phyloP scores from a whole-genome alignment of 2,113 vertebrate genomes.

The Amia ocellicauda region DNA sequence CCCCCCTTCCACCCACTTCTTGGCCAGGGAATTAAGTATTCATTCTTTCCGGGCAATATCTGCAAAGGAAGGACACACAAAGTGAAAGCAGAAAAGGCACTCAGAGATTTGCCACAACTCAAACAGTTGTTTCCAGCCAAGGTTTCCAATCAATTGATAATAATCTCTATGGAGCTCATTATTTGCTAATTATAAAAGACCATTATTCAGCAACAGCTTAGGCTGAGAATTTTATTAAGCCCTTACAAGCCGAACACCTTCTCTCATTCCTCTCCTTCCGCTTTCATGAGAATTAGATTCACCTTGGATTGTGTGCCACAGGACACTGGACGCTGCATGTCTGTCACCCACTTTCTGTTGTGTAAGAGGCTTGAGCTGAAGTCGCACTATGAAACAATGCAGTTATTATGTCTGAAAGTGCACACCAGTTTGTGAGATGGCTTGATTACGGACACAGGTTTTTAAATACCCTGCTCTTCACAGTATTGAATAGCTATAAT shows the following conservation, averaged over 20 bases:
- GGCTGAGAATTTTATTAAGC: constrained; percentile 9
- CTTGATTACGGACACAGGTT: too few relatives aligned
- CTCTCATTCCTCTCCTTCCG: not conserved
- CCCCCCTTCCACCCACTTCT: too few relatives aligned
- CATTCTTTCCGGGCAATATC: too few relatives aligned
- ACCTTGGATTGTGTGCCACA: constrained; percentile 4
- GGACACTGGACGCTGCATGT: constrained; percentile 3
- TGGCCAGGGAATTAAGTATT: too few relatives aligned
- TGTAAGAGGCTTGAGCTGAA: too few relatives aligned
- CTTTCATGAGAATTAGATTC: constrained; percentile 5
- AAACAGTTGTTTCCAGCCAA: not conserved
- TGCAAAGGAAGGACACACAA: constrained; percentile 12
- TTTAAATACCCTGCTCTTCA: too few relatives aligned
- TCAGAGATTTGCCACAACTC: not conserved
- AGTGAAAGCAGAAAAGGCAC: not conserved
- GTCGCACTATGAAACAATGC: too few relatives aligned
- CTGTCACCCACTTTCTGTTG: too few relatives aligned
- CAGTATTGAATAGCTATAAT: too few relatives aligned
- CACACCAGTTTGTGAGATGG: too few relatives aligned
- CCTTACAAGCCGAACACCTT: constrained; percentile 11
- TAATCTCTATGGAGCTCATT: constrained; percentile 27
- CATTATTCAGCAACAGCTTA: constrained; percentile 8
- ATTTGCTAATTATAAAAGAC: constrained; percentile 26
- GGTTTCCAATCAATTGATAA: constrained; percentile 22
- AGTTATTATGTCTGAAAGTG: too few relatives aligned